These are phyloP conservation scores for Heteropelma amictum DNA, from an alignment of 2,888 invertebrate species.

Conservation along the genomic window DNA sequence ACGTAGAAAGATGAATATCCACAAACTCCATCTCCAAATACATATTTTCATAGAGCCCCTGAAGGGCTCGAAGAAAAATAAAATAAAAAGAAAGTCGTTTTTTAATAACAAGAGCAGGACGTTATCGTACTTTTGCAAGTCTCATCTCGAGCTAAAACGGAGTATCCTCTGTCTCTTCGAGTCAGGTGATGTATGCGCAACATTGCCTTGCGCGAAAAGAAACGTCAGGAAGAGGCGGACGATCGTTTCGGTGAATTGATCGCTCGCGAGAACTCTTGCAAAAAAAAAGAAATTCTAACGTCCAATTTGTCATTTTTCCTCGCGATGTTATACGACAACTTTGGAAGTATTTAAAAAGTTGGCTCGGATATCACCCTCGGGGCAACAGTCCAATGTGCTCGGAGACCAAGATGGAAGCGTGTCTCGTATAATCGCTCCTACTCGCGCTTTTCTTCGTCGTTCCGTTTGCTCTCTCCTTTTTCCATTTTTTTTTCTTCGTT, in stretches of 20 bases:
- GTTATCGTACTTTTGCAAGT: slow-evolving; percentile 59
- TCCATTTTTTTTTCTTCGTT: slow-evolving; percentile 36
- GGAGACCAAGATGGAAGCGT: slow-evolving; percentile 44
- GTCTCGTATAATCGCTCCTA: slow-evolving; percentile 54
- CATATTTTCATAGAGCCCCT: too few relatives aligned
- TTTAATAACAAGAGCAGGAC: slow-evolving; percentile 55
- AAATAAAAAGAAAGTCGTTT: too few relatives aligned
- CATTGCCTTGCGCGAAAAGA: neutral
- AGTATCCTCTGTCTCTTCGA: slow-evolving; percentile 2
- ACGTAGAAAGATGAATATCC: too few relatives aligned
- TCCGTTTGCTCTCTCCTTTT: neutral
- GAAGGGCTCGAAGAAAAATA: too few relatives aligned
- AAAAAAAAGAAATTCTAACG: slow-evolving; percentile 44
- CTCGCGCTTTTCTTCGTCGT: slow-evolving; percentile 39
- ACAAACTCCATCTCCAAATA: too few relatives aligned
- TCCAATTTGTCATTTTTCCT: slow-evolving; percentile 75
- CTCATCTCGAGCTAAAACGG: slow-evolving; percentile 31
- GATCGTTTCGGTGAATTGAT: slow-evolving; percentile 57
- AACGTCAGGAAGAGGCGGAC: slow-evolving; percentile 30
- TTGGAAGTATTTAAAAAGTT: slow-evolving; percentile 78
- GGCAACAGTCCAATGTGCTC: slow-evolving; percentile 32
- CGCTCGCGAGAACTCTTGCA: slow-evolving; percentile 26
- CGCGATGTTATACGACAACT: slow-evolving; percentile 66
- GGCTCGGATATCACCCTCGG: slow-evolving; percentile 52
- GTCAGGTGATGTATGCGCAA: slow-evolving; percentile 10